Evolutionary conservation across 2,797 vertebrate species (phyloP).

Genomic region (Ctenosaura bakeri): DNA sequence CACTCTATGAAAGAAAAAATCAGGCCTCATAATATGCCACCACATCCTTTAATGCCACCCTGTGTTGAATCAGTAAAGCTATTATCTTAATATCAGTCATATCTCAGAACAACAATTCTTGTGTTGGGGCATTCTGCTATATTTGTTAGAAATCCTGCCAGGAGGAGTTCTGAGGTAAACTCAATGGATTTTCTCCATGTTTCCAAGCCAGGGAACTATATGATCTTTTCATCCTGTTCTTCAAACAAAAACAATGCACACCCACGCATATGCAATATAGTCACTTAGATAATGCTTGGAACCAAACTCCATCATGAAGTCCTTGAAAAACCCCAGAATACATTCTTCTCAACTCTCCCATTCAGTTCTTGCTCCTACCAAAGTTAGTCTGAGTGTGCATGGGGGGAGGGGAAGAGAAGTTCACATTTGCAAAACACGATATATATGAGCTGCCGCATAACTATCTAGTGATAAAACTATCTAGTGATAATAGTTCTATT

Average conservation of each 20-base stretch:
- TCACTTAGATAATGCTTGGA: background rate
- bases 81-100: background rate
- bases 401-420: background rate
- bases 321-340: background rate
- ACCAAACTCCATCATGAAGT: background rate
- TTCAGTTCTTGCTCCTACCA: background rate
- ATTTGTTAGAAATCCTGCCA: rapidly evolving
- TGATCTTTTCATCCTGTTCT: background rate
- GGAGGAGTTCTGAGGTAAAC: rapidly evolving
- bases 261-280: background rate
- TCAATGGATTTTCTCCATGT: rapidly evolving
- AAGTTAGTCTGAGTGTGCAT: background rate
- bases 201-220: background rate
- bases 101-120: background rate
- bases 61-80: background rate
- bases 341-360: background rate
- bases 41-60: background rate
- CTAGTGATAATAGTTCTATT: background rate
- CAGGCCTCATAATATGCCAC: too few species aligned
- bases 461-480: background rate
- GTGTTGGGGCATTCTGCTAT: rapidly evolving
- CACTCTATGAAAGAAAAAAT: too few species aligned
- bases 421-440: slow-evolving; percentile 17
- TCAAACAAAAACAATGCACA: background rate
- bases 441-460: background rate